Percentiles rank a stretch among this genome's conserved stretches.
These are phyloP conservation scores for Thalassarche chlororhynchos DNA, from an alignment of 2,113 vertebrate species.

Conservation along the genomic window DNA sequence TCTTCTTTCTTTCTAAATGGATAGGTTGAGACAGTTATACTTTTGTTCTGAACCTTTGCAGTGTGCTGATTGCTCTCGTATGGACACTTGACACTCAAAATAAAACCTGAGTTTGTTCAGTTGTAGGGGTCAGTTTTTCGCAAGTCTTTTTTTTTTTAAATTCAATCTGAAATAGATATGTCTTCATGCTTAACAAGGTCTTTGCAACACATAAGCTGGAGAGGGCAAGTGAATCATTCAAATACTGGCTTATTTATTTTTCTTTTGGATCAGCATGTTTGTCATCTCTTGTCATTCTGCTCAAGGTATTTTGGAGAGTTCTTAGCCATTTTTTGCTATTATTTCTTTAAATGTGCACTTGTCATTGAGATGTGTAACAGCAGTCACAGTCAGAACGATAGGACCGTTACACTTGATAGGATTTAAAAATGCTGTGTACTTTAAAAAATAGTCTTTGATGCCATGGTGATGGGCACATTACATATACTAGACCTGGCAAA, in stretches of 20 bases:
- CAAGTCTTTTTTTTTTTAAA: background rate
- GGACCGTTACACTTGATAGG: slow-evolving; percentile 42
- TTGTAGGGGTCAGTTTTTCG: slow-evolving; percentile 39
- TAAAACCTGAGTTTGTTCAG: slow-evolving; percentile 24
- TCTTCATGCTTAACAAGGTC: slow-evolving; percentile 4
- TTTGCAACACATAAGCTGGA: background rate
- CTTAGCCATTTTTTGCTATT: background rate
- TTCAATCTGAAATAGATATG: background rate
- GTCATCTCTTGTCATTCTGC: background rate
- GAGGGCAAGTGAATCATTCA: background rate
- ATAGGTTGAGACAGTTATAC: slow-evolving; percentile 76
- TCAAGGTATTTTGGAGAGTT: background rate
- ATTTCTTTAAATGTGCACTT: slow-evolving; percentile 31
- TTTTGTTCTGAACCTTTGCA: slow-evolving; percentile 69
- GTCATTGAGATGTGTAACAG: slow-evolving; percentile 25
- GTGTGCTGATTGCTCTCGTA: slow-evolving; percentile 55
- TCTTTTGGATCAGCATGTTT: background rate
- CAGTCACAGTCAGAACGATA: slow-evolving; percentile 44
- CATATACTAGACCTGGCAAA: background rate
- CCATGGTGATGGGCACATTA: slow-evolving; percentile 25
- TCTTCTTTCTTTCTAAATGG: slow-evolving; percentile 80
- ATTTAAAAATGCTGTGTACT: slow-evolving; percentile 59
- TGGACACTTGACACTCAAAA: slow-evolving; percentile 62
- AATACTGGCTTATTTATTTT: background rate
- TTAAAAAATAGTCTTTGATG: slow-evolving; percentile 55